A percentile compares a stretch with the other conserved stretches of the same genome.
These are phyloP conservation scores for Sarcophaga carnaria DNA, from an alignment of 2,888 invertebrate genomes.

Conservation along the genomic window DNA sequence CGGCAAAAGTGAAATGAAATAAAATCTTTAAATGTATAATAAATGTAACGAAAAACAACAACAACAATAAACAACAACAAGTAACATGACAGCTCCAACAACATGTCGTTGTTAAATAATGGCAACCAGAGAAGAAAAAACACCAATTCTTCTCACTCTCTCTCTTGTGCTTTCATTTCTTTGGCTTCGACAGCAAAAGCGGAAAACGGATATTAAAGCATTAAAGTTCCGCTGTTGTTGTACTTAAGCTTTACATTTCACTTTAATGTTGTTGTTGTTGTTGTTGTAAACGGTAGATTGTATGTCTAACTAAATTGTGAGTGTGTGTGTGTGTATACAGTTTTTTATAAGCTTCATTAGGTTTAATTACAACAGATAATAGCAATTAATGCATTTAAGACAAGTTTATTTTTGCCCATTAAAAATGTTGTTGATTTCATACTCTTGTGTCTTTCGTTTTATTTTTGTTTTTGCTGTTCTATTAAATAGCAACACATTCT, in stretches of 20 bases:
- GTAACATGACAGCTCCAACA: background rate
- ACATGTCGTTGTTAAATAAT: constrained; percentile 1
- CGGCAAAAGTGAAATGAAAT: background rate
- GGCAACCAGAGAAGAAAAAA: constrained; percentile 4
- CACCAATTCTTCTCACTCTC: too few relatives aligned
- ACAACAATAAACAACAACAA: background rate
- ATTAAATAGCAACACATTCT: too few relatives aligned
- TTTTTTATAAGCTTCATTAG: background rate
- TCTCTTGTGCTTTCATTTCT: background rate
- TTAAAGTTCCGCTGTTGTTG: background rate
- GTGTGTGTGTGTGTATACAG: too few relatives aligned
- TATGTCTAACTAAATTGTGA: too few relatives aligned
- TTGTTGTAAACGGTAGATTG: background rate
- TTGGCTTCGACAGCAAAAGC: constrained; percentile 6
- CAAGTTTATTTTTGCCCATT: constrained; percentile 18
- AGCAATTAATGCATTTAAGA: constrained; percentile 52
- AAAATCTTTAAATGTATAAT: constrained; percentile 26
- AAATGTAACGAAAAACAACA: background rate
- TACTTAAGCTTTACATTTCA: background rate
- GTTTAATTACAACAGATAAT: constrained; percentile 61
- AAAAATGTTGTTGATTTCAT: background rate
- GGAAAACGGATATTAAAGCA: constrained; percentile 21
- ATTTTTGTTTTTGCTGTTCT: too few relatives aligned
- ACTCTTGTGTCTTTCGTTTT: too few relatives aligned
- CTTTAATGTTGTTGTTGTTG: constrained; percentile 1